These are phyloP conservation scores for Ondatra zibethicus DNA, from an alignment of 2,113 vertebrate species.

Conservation along the genomic window DNA sequence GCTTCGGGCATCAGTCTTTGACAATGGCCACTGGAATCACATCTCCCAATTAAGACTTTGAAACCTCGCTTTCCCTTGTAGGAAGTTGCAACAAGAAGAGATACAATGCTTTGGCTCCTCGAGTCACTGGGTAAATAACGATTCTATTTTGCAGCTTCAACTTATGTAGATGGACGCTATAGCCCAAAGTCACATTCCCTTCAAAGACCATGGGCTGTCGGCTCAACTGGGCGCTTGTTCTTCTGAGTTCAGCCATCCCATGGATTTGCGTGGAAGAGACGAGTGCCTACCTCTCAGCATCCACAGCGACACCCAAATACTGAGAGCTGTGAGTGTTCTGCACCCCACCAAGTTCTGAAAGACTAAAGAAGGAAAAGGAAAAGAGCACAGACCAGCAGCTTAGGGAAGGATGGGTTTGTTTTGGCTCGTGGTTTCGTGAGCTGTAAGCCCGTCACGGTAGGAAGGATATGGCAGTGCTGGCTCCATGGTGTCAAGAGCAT, in stretches of 20 bases:
- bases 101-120: background rate
- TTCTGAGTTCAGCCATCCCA: background rate
- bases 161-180: background rate
- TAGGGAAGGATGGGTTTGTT: background rate
- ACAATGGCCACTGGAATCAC: background rate
- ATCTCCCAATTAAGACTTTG: background rate
- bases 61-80: background rate
- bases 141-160: slow-evolving; percentile 31
- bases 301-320: background rate
- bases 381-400: background rate
- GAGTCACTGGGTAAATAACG: background rate
- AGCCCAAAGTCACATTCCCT: background rate
- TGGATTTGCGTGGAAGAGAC: background rate
- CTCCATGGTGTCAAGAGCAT: background rate
- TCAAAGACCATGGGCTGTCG: background rate
- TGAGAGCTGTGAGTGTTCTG: background rate
- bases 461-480: background rate
- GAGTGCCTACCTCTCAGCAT: background rate
- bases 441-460: background rate
- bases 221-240: background rate
- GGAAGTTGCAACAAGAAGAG: background rate
- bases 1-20: background rate
- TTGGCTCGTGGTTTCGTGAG: background rate
- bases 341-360: background rate
- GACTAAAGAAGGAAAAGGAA: background rate